A percentile compares a stretch with the other conserved stretches of the same genome.
Conservation (phyloP, 2,888 invertebrate genomes). For the Ectemnius continuus region DNA sequence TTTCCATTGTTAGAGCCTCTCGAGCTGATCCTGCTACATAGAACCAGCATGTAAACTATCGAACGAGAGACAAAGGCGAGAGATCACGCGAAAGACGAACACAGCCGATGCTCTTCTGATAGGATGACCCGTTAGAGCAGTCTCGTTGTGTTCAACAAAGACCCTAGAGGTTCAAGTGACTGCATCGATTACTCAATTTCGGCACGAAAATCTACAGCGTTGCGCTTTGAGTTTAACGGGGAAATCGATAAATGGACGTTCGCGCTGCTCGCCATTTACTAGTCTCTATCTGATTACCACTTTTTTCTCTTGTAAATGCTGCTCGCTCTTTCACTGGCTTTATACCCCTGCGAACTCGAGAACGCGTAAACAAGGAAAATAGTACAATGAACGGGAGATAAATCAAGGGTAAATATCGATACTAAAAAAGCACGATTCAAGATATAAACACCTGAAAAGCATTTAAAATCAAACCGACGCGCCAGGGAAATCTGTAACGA, state of each 20-base stretch:
- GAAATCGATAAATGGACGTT: background rate
- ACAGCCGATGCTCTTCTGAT: background rate
- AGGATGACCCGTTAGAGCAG: conserved; percentile 4
- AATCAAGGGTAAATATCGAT: no score
- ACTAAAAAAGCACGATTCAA: no score
- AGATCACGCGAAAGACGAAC: background rate
- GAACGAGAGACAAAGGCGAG: background rate
- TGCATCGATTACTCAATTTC: conserved; percentile 13
- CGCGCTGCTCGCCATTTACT: no score
- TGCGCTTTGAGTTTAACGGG: conserved; percentile 17
- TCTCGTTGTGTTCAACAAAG: background rate
- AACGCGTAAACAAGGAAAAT: no score
- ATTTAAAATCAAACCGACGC: no score
- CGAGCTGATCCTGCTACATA: background rate
- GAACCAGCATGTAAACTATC: background rate
- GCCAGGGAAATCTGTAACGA: no score
- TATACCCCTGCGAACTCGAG: no score
- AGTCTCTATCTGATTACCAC: no score
- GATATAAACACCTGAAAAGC: no score
- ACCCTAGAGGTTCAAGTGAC: conserved; percentile 4
- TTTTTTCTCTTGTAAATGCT: no score
- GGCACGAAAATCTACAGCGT: conserved; percentile 1
- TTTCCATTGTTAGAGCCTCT: background rate
- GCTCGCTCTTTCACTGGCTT: no score
- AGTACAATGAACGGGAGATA: no score